Evolutionary conservation across 2,797 vertebrate genomes (phyloP).

Genomic region (Chloroceryle inda): DNA sequence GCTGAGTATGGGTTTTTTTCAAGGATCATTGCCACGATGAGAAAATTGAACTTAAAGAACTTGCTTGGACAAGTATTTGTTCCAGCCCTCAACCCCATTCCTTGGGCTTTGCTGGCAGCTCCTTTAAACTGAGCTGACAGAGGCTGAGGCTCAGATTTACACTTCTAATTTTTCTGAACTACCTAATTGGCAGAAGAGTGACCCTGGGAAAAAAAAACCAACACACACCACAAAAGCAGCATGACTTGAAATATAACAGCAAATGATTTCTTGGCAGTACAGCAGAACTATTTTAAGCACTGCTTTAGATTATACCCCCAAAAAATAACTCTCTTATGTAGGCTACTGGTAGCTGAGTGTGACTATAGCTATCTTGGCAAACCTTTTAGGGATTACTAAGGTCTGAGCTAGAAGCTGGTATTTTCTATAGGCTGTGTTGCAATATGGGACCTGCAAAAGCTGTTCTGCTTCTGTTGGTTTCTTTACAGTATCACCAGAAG

Average conservation of each 20-base stretch:
- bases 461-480: neutral
- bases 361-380: neutral
- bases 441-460: neutral
- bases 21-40: neutral
- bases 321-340: neutral
- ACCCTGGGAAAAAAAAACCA: neutral
- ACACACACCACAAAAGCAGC: neutral
- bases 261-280: neutral
- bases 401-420: neutral
- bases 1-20: neutral
- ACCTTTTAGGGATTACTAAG: neutral
- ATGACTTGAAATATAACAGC: neutral
- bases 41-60: neutral
- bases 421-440: neutral
- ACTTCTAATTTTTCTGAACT: neutral
- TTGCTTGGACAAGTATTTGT: neutral
- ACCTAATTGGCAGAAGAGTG: neutral
- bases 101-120: neutral
- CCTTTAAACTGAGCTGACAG: fast-evolving
- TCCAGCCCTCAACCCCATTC: neutral
- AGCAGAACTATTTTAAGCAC: neutral
- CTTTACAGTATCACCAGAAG: neutral
- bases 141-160: neutral
- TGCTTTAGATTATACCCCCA: neutral
- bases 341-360: neutral